A percentile compares a stretch with the other conserved stretches of the same genome.
These are phyloP conservation scores for Autographa pulchrina DNA, from an alignment of 2,888 invertebrate genomes.

Conservation along the genomic window DNA sequence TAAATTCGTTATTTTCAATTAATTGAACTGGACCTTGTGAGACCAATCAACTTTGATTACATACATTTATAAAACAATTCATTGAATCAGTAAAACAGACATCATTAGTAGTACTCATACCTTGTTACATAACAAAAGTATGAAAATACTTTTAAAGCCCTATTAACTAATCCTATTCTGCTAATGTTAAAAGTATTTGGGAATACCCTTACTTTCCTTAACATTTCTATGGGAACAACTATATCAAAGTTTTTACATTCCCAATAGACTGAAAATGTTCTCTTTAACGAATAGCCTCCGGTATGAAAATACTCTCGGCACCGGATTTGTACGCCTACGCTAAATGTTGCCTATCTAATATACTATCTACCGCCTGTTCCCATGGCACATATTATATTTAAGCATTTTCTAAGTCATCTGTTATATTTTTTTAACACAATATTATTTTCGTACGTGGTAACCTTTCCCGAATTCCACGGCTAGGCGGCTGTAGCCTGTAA, in stretches of 20 bases:
- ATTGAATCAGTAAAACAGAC: background rate
- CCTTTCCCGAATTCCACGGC: constrained; percentile 51
- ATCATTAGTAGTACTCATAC: background rate
- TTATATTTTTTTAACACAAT: constrained; percentile 56
- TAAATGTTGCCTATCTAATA: constrained; percentile 62
- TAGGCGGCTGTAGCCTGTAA: constrained; percentile 24
- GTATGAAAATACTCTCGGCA: constrained; percentile 75
- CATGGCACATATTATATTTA: constrained; percentile 63
- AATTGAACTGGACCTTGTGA: background rate
- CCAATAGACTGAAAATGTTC: constrained; percentile 57
- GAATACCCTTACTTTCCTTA: no score
- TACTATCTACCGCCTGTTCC: constrained; percentile 68
- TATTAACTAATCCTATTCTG: constrained; percentile 29
- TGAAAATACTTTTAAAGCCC: constrained; percentile 3
- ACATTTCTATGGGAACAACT: constrained; percentile 10
- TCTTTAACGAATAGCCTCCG: constrained; percentile 56
- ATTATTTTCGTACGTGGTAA: constrained; percentile 46
- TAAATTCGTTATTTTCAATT: background rate
- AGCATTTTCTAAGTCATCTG: constrained; percentile 45
- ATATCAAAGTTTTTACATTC: constrained; percentile 52
- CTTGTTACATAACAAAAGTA: background rate
- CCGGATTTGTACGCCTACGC: constrained; percentile 74
- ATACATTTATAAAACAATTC: background rate
- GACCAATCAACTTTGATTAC: background rate
- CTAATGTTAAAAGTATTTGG: constrained; percentile 6